Percentiles rank a stretch among this genome's conserved stretches.
Evolutionary conservation across 2,797 vertebrate genomes (phyloP).

Genomic region (Lutjanus campechanus): DNA sequence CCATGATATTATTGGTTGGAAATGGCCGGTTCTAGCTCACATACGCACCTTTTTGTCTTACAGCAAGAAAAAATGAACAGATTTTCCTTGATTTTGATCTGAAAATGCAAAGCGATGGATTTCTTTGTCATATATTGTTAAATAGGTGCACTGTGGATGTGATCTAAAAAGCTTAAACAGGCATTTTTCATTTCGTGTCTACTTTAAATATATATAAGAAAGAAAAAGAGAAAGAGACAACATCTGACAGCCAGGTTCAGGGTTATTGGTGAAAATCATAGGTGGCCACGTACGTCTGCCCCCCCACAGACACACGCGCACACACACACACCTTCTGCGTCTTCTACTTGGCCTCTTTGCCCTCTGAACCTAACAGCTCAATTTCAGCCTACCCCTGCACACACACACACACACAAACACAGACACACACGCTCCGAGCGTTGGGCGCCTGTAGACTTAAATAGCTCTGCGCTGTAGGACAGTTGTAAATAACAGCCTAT

Average conservation of each 20-base stretch:
- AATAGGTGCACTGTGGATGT: no score
- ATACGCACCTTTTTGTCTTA: no score
- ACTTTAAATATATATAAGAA: not conserved
- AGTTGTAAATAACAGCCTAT: slow-evolving; percentile 71
- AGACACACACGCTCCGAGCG: slow-evolving; percentile 42
- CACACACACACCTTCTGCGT: slow-evolving; percentile 38
- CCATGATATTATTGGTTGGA: no score
- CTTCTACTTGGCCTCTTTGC: slow-evolving; percentile 61
- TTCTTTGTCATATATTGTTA: no score
- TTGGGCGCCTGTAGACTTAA: slow-evolving; percentile 59
- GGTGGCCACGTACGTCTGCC: slow-evolving; percentile 16
- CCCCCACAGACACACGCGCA: slow-evolving; percentile 1
- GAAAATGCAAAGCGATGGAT: no score
- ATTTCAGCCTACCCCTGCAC: slow-evolving; percentile 63
- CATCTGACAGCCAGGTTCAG: slow-evolving; percentile 22
- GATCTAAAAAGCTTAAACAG: no score
- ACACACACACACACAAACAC: slow-evolving; percentile 42
- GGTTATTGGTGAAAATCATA: slow-evolving; percentile 54
- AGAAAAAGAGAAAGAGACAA: slow-evolving; percentile 5
- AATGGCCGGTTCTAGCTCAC: no score
- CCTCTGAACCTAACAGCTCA: slow-evolving; percentile 74
- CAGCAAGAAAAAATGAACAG: no score
- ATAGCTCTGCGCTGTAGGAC: slow-evolving; percentile 58
- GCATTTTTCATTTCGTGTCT: no score
- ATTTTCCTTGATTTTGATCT: no score